Conservation (phyloP, 2,113 vertebrate species). For the Phalacrocorax pelagicus region DNA sequence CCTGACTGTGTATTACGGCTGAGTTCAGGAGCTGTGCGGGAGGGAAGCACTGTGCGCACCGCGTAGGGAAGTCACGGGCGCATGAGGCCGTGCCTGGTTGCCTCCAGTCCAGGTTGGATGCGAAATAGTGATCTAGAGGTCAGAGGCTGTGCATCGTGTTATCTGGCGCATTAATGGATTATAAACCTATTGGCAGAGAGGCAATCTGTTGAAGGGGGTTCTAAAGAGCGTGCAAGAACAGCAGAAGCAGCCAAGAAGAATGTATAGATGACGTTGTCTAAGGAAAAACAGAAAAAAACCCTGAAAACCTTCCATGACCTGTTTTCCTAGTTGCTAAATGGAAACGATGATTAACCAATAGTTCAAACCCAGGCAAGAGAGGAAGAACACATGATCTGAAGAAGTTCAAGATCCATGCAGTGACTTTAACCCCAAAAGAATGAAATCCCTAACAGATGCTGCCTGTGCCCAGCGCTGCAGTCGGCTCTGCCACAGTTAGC, state of each 20-base stretch:
- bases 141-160: neutral
- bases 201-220: neutral
- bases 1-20: too few relatives aligned
- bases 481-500: neutral
- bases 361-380: neutral
- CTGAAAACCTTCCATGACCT: neutral
- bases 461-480: neutral
- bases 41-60: neutral
- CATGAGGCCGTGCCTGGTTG: neutral
- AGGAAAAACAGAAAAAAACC: neutral
- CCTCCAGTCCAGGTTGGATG: neutral
- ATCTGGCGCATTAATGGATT: neutral
- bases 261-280: neutral
- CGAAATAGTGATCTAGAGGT: neutral
- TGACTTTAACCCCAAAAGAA: neutral
- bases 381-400: neutral
- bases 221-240: neutral
- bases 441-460: neutral
- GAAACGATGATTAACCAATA: neutral
- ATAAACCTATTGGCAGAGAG: neutral
- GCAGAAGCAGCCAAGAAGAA: neutral
- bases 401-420: neutral
- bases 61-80: neutral
- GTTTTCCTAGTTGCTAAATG: neutral
- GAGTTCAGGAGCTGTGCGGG: neutral